phyloP scores from a whole-genome alignment of 2,797 vertebrate genomes.

The Hipposideros larvatus region DNA sequence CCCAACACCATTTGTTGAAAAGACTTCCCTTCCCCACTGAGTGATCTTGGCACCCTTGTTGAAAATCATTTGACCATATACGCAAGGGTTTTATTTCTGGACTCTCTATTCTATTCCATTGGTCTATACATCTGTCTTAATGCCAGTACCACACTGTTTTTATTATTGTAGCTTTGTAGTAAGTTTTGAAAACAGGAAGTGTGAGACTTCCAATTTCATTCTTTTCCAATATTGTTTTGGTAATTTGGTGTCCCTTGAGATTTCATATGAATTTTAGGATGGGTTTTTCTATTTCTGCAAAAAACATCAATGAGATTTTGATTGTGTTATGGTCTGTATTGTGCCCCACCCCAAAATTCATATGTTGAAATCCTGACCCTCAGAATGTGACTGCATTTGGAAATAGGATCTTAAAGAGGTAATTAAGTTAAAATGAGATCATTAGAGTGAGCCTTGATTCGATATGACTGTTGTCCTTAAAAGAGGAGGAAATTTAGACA shows the following conservation, averaged over 20 bases:
- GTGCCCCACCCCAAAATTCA: background rate
- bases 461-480: background rate
- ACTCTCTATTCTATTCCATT: background rate
- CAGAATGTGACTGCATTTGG: background rate
- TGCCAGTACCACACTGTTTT: constrained; percentile 9
- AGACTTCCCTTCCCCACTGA: constrained; percentile 6
- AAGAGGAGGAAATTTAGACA: background rate
- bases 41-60: constrained; percentile 25
- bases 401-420: background rate
- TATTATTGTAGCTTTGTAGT: constrained; percentile 31
- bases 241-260: background rate
- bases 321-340: background rate
- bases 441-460: background rate
- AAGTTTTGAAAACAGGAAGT: constrained; percentile 58
- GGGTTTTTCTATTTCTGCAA: background rate
- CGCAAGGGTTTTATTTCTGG: constrained; percentile 29
- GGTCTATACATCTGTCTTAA: constrained; percentile 15
- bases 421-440: background rate
- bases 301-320: background rate
- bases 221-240: constrained; percentile 27
- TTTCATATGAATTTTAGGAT: constrained; percentile 38
- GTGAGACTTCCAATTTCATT: constrained; percentile 6
- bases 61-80: constrained; percentile 55
- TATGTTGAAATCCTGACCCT: background rate
- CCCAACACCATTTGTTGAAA: background rate